Percentiles rank a stretch among this genome's conserved stretches.
Evolutionary conservation across 1,140 invertebrate species (phyloP).

Genomic region (Bombus cullumanus): DNA sequence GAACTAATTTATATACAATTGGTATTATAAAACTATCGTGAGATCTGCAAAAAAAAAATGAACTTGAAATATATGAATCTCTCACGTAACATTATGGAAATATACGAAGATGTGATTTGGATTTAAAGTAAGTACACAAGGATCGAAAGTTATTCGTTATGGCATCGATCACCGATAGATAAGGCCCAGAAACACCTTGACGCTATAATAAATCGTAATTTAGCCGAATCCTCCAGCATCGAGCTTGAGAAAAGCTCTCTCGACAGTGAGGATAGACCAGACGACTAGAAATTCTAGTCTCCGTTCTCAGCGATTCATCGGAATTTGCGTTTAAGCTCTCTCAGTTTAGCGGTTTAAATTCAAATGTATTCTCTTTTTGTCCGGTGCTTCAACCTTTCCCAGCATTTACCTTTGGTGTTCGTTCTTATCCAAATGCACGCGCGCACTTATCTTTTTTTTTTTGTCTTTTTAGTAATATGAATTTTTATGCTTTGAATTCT

Average conservation of each 20-base stretch:
- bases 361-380: conserved; percentile 40
- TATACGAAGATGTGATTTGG: conserved; percentile 27
- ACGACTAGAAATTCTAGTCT: conserved; percentile 45
- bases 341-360: conserved; percentile 45
- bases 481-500: not conserved
- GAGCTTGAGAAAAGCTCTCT: conserved; percentile 28
- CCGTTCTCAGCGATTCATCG: conserved; percentile 40
- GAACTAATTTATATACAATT: conserved; percentile 29
- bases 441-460: not conserved
- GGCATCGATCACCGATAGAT: conserved; percentile 71
- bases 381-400: conserved; percentile 22
- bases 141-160: conserved; percentile 58
- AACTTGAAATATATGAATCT: conserved; percentile 21
- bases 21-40: not conserved
- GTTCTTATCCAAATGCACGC: conserved; percentile 16
- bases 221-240: conserved; percentile 13
- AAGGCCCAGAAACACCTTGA: conserved; percentile 67
- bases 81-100: conserved; percentile 36
- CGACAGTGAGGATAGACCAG: conserved; percentile 21
- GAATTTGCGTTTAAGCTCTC: conserved; percentile 59
- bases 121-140: conserved; percentile 58
- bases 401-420: conserved; percentile 33
- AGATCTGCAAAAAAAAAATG: not conserved
- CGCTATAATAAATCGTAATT: conserved; percentile 44
- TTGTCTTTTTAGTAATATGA: not conserved